Evolutionary conservation across 2,797 vertebrate genomes (phyloP), one percentile per base, ranked within the genome.

Genomic region (Melanotaenia nigrans): DNA sequence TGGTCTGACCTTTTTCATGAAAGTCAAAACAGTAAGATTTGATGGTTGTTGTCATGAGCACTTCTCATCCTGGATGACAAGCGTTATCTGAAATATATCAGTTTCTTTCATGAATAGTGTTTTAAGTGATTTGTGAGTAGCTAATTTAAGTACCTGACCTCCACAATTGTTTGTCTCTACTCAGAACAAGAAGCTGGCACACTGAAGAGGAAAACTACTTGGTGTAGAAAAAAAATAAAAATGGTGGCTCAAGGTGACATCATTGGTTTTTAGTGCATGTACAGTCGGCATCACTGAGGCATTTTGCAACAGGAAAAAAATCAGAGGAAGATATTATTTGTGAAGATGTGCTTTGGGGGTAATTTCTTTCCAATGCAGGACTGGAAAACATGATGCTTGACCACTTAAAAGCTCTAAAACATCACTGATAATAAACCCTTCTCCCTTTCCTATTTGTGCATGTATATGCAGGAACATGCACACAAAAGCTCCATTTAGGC

Each of bases 221-320:
- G 13, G n/a, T 11, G 0, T 20, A 18, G 42, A 5, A 42, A 32
- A 28, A 66, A 65, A 69, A 57, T 30, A 28, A 65, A 79, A 68
- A 74, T 4, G 13, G 30, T 75, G 51, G 47, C 25, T 87, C 71
- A 78, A 83, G 83, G 76, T 78, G 72, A 83, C 61, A 68, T 54
- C 16, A 1, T 28, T 25, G 22, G 30, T 79, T 73, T 65, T 61
- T 38, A 73, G 56, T 56, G 58, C 53, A 35, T 57, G 57, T 72
- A 81, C 75, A 42, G 49, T 38, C 68, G 68, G 30, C 71, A 75
- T 38, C 9, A 49, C 70, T 22, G 60, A 61, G 53, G 25, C 53
- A 55, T 0, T n/a, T 49, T 66, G 51, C 63, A 36, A 28, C 33
- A 14, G 42, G 57, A 33, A 32, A 49, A 69, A 47, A 20, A 47